Conservation (phyloP, 2,888 invertebrate genomes). For the Meandrusa payeni region DNA sequence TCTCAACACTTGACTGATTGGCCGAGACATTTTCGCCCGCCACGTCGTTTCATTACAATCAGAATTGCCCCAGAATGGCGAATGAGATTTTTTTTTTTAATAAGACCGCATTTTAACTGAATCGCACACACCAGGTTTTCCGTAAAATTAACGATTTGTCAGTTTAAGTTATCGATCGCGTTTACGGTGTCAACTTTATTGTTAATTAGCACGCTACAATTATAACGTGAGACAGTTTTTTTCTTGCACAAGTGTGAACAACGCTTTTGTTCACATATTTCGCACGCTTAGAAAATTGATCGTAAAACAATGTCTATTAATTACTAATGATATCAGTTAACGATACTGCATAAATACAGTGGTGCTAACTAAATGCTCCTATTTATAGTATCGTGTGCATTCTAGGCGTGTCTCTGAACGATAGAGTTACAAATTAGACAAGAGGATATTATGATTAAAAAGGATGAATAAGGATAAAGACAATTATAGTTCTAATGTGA, state of each 20-base stretch:
- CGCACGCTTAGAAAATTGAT: slow-evolving; percentile 13
- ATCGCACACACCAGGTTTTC: too few relatives aligned
- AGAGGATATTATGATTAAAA: neutral
- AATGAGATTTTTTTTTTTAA: slow-evolving; percentile 8
- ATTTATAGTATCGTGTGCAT: too few relatives aligned
- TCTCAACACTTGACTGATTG: slow-evolving; percentile 49
- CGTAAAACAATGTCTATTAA: slow-evolving; percentile 5
- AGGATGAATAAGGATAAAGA: neutral
- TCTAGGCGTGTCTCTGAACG: too few relatives aligned
- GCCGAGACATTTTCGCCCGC: slow-evolving; percentile 28
- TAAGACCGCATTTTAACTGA: neutral
- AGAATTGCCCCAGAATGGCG: slow-evolving; percentile 2
- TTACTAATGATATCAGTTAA: neutral
- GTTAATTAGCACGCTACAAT: slow-evolving; percentile 5
- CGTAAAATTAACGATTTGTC: slow-evolving; percentile 4
- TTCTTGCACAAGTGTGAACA: neutral
- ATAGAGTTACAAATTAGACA: too few relatives aligned
- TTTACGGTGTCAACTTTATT: slow-evolving; percentile 1
- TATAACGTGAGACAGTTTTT: slow-evolving; percentile 1
- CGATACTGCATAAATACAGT: too few relatives aligned
- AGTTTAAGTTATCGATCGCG: slow-evolving; percentile 1
- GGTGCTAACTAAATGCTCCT: too few relatives aligned
- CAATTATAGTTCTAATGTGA: neutral
- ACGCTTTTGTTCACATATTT: slow-evolving; percentile 3
- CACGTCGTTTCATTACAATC: slow-evolving; percentile 16